Evolutionary conservation across 2,888 invertebrate genomes (phyloP).

Genomic region (Scrobipalpa costella): DNA sequence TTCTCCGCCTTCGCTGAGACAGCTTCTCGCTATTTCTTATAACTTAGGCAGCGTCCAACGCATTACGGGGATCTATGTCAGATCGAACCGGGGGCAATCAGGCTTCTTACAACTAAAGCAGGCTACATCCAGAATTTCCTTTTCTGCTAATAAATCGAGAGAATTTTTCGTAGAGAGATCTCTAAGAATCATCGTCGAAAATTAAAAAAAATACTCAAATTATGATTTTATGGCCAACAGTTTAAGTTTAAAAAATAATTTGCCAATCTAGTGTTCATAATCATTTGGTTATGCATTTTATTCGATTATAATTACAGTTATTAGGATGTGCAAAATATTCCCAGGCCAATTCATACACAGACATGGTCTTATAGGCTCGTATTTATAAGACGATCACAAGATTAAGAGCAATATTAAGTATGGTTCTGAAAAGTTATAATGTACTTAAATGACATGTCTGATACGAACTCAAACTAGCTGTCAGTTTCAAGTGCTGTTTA

Average conservation of each 20-base stretch:
- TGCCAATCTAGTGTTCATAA: neutral
- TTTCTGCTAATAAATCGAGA: slow-evolving; percentile 34
- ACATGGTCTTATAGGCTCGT: too few species aligned
- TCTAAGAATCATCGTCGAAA: slow-evolving; percentile 5
- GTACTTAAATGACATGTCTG: too few species aligned
- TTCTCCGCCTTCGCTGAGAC: neutral
- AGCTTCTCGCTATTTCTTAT: neutral
- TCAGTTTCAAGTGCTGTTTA: too few species aligned
- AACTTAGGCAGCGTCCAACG: neutral
- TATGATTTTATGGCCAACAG: too few species aligned
- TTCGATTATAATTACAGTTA: slow-evolving; percentile 9
- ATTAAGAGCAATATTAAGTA: too few species aligned
- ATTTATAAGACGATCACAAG: too few species aligned
- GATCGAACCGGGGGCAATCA: slow-evolving; percentile 67
- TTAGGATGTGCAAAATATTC: slow-evolving; percentile 2
- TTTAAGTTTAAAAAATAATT: too few species aligned
- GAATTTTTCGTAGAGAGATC: slow-evolving; percentile 37
- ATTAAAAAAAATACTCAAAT: neutral
- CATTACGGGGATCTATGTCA: slow-evolving; percentile 64
- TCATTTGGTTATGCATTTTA: slow-evolving; percentile 7
- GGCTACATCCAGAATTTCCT: slow-evolving; percentile 32
- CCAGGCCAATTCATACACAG: neutral
- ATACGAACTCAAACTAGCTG: too few species aligned
- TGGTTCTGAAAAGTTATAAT: too few species aligned
- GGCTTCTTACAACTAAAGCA: slow-evolving; percentile 53